These are phyloP conservation scores for Drosophila falleni DNA, from an alignment of 2,888 invertebrate genomes.

Conservation along the genomic window DNA sequence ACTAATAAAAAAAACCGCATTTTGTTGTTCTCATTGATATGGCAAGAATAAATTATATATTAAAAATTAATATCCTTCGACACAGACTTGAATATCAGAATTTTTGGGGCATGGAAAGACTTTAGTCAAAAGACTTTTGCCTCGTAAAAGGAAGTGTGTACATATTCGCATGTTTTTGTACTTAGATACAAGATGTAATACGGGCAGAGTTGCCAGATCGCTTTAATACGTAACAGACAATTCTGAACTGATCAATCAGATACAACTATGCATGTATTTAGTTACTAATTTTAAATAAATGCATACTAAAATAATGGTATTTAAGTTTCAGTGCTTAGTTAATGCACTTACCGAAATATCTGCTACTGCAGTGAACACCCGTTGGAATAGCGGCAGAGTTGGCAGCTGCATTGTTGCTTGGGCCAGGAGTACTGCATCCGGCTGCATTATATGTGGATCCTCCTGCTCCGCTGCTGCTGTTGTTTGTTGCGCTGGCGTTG, in stretches of 20 bases:
- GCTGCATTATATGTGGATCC: constrained; percentile 31
- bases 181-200: constrained; percentile 20
- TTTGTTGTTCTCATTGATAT: too few relatives aligned
- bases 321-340: not conserved
- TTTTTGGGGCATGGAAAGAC: too few relatives aligned
- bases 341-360: constrained; percentile 56
- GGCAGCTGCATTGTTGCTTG: constrained; percentile 34
- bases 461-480: constrained; percentile 37
- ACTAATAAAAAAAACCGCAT: too few relatives aligned
- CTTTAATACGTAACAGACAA: not conserved
- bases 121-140: too few relatives aligned
- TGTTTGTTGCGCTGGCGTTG: constrained; percentile 25
- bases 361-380: constrained; percentile 48
- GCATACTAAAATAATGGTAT: not conserved
- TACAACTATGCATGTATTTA: not conserved
- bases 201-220: constrained; percentile 39
- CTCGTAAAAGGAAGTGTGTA: too few relatives aligned
- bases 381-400: constrained; percentile 29
- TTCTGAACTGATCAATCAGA: not conserved
- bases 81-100: too few relatives aligned
- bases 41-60: too few relatives aligned
- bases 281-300: not conserved
- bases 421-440: constrained; percentile 37
- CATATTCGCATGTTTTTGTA: too few relatives aligned
- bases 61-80: too few relatives aligned